Conservation (phyloP, 2,797 vertebrate genomes). For the Hyperoplus immaculatus region DNA sequence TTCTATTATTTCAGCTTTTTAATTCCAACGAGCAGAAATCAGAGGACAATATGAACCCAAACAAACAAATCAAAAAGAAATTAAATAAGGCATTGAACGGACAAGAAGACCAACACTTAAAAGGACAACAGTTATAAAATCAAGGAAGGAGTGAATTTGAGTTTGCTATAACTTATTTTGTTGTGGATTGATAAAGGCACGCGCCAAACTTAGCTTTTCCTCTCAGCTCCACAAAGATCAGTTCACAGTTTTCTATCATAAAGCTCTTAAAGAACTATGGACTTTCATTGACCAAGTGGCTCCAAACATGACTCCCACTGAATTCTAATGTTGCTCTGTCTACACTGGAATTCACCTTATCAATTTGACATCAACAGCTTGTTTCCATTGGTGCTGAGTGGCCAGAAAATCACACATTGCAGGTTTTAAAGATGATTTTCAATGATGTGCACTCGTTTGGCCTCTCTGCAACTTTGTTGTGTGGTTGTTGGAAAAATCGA, state of each 20-base stretch:
- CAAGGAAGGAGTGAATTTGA: neutral
- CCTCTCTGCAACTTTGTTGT: constrained; percentile 14
- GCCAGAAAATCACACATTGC: neutral
- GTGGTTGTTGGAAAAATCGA: constrained; percentile 22
- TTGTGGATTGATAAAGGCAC: too few species aligned
- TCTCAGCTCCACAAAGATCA: too few species aligned
- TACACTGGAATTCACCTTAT: constrained; percentile 9
- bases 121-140: neutral
- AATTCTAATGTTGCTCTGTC: constrained; percentile 11
- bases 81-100: neutral
- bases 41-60: neutral
- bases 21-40: neutral
- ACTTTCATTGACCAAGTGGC: constrained; percentile 7
- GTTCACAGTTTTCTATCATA: too few species aligned
- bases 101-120: neutral
- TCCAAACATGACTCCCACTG: constrained; percentile 1
- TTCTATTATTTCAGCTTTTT: neutral
- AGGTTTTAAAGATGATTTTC: constrained; percentile 14
- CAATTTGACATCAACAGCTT: constrained; percentile 21
- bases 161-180: neutral
- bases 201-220: too few species aligned
- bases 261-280: neutral
- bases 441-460: constrained; percentile 7
- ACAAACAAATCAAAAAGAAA: neutral
- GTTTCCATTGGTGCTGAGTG: constrained; percentile 2